Conservation (phyloP, 1,140 invertebrate genomes). For the Eufriesea mexicana region DNA sequence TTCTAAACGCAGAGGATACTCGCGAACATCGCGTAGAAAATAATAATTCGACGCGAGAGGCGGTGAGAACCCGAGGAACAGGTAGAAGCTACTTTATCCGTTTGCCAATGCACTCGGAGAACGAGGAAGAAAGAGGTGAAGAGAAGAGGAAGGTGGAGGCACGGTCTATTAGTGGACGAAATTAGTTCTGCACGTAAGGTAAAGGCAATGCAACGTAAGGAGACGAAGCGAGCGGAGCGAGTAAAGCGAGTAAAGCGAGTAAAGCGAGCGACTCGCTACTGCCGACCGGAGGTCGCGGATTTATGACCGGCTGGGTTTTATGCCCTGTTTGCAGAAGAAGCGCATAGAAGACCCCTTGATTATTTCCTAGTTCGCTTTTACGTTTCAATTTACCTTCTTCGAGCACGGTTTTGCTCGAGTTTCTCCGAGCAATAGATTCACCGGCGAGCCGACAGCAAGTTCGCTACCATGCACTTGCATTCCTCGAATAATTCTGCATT, state of each 20-base stretch:
- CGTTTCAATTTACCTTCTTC: constrained; percentile 53
- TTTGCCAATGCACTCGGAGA: not conserved
- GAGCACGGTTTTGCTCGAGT: not conserved
- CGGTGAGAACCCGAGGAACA: not conserved
- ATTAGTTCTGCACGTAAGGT: constrained; percentile 45
- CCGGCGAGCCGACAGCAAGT: not conserved
- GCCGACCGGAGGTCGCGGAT: constrained; percentile 43
- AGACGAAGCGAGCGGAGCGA: not conserved
- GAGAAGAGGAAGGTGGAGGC: not conserved
- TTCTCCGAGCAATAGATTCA: not conserved
- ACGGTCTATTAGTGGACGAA: constrained; percentile 26
- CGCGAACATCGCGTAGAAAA: not conserved
- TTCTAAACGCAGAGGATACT: no score
- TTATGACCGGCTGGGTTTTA: constrained; percentile 46
- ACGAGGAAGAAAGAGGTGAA: not conserved
- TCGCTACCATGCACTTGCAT: no score
- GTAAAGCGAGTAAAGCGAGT: constrained; percentile 1
- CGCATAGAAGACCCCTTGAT: constrained; percentile 33
- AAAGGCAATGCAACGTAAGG: constrained; percentile 13
- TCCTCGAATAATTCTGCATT: constrained; percentile 16
- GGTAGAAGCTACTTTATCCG: not conserved
- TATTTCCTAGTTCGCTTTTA: constrained; percentile 54
- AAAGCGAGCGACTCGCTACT: not conserved
- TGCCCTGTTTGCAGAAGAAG: constrained; percentile 43
- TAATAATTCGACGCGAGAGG: not conserved